Evolutionary conservation across 2,113 vertebrate genomes (phyloP).

Genomic region (Polypterus senegalus): DNA sequence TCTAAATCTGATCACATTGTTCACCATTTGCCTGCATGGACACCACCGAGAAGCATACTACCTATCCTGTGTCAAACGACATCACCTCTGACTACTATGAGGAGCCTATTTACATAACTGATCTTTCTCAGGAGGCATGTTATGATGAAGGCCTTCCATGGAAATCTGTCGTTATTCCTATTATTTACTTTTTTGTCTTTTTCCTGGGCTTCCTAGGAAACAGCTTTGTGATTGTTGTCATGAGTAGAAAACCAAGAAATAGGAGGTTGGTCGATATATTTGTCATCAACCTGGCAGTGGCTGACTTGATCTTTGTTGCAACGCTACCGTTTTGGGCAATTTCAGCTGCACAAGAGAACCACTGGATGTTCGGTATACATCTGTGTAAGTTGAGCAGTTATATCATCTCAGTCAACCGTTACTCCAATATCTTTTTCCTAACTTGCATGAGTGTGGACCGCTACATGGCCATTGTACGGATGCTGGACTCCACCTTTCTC

Average conservation of each 20-base stretch:
- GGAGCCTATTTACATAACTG: no score
- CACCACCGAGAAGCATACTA: no score
- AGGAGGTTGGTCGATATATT: constrained; percentile 68
- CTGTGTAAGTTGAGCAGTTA: constrained; percentile 71
- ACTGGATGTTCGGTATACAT: constrained; percentile 53
- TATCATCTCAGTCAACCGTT: constrained; percentile 59
- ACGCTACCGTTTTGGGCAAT: constrained; percentile 68
- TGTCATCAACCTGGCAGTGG: constrained; percentile 61
- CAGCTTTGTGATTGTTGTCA: constrained; percentile 55
- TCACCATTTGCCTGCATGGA: no score
- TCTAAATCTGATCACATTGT: no score
- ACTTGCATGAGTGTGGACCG: constrained; percentile 60
- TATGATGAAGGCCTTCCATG: constrained; percentile 24
- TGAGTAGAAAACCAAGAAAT: constrained; percentile 26
- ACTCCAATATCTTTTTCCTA: constrained; percentile 72
- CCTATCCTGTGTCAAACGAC: no score
- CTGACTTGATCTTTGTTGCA: constrained; percentile 62
- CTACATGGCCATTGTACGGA: constrained; percentile 62
- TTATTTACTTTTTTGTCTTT: constrained; percentile 59
- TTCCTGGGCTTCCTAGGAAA: constrained; percentile 62
- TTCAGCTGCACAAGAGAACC: constrained; percentile 29
- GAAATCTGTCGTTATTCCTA: constrained; percentile 43
- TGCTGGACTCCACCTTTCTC: constrained; percentile 41
- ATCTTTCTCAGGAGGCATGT: no score
- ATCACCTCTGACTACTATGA: no score